phyloP scores from a whole-genome alignment of 2,888 invertebrate genomes.

The Baccha elongata region DNA sequence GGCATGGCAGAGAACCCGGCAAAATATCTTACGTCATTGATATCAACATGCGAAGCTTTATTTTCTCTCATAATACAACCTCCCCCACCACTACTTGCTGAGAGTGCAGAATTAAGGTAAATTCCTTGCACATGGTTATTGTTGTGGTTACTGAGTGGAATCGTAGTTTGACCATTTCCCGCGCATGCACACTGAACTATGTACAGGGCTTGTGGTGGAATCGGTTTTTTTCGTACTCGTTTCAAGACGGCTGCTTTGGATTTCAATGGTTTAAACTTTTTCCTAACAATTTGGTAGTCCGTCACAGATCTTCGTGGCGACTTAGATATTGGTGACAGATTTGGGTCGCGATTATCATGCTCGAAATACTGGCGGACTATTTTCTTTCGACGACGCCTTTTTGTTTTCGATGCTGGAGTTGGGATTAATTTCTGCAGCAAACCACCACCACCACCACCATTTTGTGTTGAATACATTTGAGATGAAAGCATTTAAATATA shows the following conservation, averaged over 20 bases:
- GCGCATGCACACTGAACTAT: slow-evolving; percentile 76
- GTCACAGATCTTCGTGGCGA: slow-evolving; percentile 39
- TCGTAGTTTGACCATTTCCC: slow-evolving; percentile 74
- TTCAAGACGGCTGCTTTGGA: slow-evolving; percentile 74
- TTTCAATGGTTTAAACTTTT: slow-evolving; percentile 80
- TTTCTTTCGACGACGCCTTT: slow-evolving; percentile 74
- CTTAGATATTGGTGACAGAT: slow-evolving; percentile 25
- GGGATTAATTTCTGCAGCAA: slow-evolving; percentile 74
- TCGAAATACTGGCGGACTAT: slow-evolving; percentile 78
- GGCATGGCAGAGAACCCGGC: slow-evolving; percentile 67
- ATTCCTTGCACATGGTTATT: slow-evolving; percentile 71
- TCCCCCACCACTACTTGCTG: slow-evolving; percentile 32
- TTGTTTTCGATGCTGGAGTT: slow-evolving; percentile 62
- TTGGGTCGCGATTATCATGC: slow-evolving; percentile 79
- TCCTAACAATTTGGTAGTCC: slow-evolving; percentile 78
- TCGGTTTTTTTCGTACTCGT: slow-evolving; percentile 63
- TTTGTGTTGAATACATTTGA: slow-evolving; percentile 75
- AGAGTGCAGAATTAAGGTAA: slow-evolving; percentile 69
- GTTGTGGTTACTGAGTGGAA: slow-evolving; percentile 66
- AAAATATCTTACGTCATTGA: slow-evolving; percentile 70
- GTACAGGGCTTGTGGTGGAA: slow-evolving; percentile 51
- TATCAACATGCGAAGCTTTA: slow-evolving; percentile 58
- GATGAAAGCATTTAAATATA: slow-evolving; percentile 59
- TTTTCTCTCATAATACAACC: slow-evolving; percentile 29
- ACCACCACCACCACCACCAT: slow-evolving; percentile 75